Evolutionary conservation across 1,140 invertebrate genomes (phyloP).

Genomic region (Drosophila orena): DNA sequence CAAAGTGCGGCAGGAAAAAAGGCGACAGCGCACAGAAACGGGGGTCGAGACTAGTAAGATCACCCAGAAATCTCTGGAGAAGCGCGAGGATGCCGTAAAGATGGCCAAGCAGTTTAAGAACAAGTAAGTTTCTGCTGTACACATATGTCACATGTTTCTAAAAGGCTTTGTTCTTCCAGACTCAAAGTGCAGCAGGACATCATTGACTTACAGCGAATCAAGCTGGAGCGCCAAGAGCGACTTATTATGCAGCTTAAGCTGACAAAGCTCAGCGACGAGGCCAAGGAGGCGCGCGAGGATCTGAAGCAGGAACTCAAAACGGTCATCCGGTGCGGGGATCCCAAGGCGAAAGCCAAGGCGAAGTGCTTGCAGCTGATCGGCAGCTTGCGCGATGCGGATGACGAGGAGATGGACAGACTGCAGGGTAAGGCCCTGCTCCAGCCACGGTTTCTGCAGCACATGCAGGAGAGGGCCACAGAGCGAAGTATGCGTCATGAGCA

Average conservation of each 20-base stretch:
- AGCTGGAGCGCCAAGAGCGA: constrained; percentile 88
- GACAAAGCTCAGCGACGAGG: constrained; percentile 87
- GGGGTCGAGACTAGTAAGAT: constrained; percentile 19
- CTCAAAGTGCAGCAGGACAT: constrained; percentile 88
- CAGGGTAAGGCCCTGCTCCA: constrained; percentile 86
- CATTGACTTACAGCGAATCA: constrained; percentile 87
- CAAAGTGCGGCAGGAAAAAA: constrained; percentile 81
- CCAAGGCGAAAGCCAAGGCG: constrained; percentile 86
- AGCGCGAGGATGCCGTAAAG: constrained; percentile 51
- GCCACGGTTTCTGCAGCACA: constrained; percentile 88
- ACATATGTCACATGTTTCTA: neutral
- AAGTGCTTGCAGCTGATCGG: constrained; percentile 86
- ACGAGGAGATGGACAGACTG: constrained; percentile 80
- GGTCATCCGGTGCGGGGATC: constrained; percentile 86
- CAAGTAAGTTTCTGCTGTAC: constrained; percentile 51
- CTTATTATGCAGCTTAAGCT: constrained; percentile 88
- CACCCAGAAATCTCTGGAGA: constrained; percentile 39
- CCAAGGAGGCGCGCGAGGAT: constrained; percentile 86
- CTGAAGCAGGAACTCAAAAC: constrained; percentile 87
- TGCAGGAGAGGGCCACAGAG: constrained; percentile 88
- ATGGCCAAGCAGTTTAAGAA: constrained; percentile 79
- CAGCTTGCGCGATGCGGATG: constrained; percentile 79
- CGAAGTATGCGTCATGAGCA: constrained; percentile 87
- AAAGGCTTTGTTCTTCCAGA: constrained; percentile 66
- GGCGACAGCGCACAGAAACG: constrained; percentile 34